Percentiles rank a stretch among this genome's conserved stretches.
phyloP scores from a whole-genome alignment of 2,797 vertebrate genomes.

The Dallia pectoralis region DNA sequence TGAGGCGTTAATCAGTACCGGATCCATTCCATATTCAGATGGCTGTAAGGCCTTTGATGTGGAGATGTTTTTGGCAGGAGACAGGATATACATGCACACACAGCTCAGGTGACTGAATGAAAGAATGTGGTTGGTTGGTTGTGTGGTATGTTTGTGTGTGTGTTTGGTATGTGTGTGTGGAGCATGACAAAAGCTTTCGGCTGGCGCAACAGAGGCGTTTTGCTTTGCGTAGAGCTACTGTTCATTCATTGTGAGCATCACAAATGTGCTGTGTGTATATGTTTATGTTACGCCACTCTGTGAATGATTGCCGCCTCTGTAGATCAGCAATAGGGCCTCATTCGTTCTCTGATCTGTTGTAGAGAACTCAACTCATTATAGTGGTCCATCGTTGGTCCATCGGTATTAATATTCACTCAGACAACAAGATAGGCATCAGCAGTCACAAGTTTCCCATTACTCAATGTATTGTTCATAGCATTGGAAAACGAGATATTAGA shows the following conservation, averaged over 20 bases:
- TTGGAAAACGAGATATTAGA: neutral
- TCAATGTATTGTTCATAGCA: neutral
- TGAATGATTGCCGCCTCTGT: neutral
- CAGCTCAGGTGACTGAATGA: conserved; percentile 45
- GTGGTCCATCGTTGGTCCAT: too few species aligned
- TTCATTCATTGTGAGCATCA: too few species aligned
- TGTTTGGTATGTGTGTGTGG: neutral
- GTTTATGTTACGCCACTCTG: neutral
- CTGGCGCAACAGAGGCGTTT: too few species aligned
- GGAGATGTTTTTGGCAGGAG: conserved; percentile 50
- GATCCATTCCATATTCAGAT: conserved; percentile 48
- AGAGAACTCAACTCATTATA: neutral
- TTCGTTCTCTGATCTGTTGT: neutral
- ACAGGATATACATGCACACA: conserved; percentile 28
- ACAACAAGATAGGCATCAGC: neutral
- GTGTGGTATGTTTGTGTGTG: conserved; percentile 9
- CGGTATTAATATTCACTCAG: too few species aligned
- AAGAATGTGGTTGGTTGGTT: conserved; percentile 41
- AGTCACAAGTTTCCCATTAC: neutral
- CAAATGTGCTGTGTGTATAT: too few species aligned
- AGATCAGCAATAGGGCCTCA: neutral
- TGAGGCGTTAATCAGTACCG: neutral
- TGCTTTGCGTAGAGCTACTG: neutral
- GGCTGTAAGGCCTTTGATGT: conserved; percentile 55
- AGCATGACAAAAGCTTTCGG: neutral